Base-by-base conservation (phyloP, 2,113 vertebrate species). In the Hyperoodon ampullatus region DNA sequence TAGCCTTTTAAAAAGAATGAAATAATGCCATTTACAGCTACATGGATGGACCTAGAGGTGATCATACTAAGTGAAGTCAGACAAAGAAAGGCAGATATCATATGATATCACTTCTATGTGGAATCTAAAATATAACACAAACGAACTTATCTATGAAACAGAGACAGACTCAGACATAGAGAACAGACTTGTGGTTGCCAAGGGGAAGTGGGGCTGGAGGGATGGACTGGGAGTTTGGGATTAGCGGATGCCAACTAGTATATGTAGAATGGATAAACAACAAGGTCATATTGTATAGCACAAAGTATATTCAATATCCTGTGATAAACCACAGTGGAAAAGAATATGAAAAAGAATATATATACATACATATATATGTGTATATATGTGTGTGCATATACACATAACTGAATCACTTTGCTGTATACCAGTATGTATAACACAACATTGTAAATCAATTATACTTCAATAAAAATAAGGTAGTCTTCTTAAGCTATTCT, bases 171-270 rank as follows among this genome's bases (percentile, higher is more conserved):
- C 19, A 50, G 6, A 19, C 50, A 55, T 1, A 55, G 30, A 53
- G 50, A 33, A 35, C 33, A 35, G 50, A 80, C 47, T 14, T 24
- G 75, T 55, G 30, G 30, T 15, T 55, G 50, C 50, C 75, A 55
- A 80, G 33, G 75, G 0, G 0, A 33, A 3, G 30, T 10, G 11
- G 1, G 53, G 6, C 6, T 6, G 19, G 33, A 55, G 19, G 50
- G 11, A 14, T 0, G 53, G 33, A 55, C 0, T 55, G 33, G 63
- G 50, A 35, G 30, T 55, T 24, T 55, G 23, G 50, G 75, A n/a
- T 35, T 35, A 80, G 33, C 19, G 24, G 19, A 35, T 55, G 18
- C 50, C 55, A 55, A 53, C 47, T 4, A n/a, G 18, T 14, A n/a
- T n/a, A 55, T 23, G 10, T 4, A 7, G 47, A 78, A 78, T 53